Evolutionary conservation across 2,888 invertebrate species (phyloP).

Genomic region (Cheilosia pagana): DNA sequence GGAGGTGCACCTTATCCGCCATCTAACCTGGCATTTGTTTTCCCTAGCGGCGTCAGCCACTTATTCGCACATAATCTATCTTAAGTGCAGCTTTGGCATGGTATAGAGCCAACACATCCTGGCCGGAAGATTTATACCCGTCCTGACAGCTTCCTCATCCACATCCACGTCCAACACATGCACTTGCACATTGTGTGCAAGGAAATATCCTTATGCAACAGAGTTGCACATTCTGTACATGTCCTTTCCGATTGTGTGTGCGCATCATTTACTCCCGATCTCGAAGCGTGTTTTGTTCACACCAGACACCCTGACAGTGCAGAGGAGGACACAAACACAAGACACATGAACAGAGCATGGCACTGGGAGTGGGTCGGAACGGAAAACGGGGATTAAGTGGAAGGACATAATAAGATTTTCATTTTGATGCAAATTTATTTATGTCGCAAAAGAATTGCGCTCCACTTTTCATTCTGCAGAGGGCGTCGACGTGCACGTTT

Average conservation of each 20-base stretch:
- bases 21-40: constrained; percentile 67
- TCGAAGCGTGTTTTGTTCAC: constrained; percentile 41
- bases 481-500: constrained; percentile 57
- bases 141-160: constrained; percentile 66
- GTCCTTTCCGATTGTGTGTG: constrained; percentile 70
- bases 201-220: constrained; percentile 23
- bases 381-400: constrained; percentile 54
- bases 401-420: constrained; percentile 74
- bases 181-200: constrained; percentile 4
- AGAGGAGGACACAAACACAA: not conserved
- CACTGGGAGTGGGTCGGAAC: constrained; percentile 7
- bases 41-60: constrained; percentile 60
- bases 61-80: constrained; percentile 74
- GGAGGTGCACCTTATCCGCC: constrained; percentile 29
- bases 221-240: constrained; percentile 65
- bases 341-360: constrained; percentile 1
- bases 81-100: constrained; percentile 65
- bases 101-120: constrained; percentile 61
- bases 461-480: constrained; percentile 54
- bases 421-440: constrained; percentile 74
- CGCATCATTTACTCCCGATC: constrained; percentile 71
- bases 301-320: constrained; percentile 7
- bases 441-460: constrained; percentile 67
- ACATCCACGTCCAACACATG: constrained; percentile 9
- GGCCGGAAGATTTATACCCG: constrained; percentile 65